These are phyloP conservation scores for Fregetta grallaria DNA, from an alignment of 2,113 vertebrate species.

Conservation along the genomic window DNA sequence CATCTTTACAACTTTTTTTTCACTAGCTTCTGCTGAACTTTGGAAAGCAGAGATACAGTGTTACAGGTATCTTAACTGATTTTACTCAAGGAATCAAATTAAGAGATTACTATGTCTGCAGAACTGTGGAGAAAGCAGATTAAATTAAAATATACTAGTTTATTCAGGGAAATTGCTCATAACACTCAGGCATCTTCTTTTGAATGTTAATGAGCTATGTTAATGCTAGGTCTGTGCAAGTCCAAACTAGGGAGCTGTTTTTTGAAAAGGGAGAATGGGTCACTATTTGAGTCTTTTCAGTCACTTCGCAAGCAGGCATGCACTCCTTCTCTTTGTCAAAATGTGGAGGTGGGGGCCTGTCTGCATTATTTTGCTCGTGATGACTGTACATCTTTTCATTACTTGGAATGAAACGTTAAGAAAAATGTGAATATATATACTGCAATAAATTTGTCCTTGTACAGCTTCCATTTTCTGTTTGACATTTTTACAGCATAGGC, in stretches of 20 bases:
- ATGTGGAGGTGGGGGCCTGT: background rate
- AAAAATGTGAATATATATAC: background rate
- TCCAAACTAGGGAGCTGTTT: background rate
- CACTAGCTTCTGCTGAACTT: background rate
- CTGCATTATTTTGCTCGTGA: background rate
- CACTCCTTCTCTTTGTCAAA: background rate
- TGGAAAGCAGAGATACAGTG: background rate
- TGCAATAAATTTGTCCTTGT: background rate
- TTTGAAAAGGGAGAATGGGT: background rate
- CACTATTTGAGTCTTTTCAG: background rate
- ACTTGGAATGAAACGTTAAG: background rate
- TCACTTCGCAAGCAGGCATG: background rate
- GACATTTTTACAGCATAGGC: background rate
- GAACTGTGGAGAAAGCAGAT: background rate
- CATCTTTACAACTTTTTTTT: background rate
- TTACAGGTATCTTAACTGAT: background rate
- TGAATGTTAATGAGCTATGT: background rate
- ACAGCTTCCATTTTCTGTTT: constrained; percentile 16
- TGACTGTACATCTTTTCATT: background rate
- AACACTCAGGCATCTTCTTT: background rate
- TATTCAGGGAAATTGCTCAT: background rate
- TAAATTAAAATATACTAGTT: background rate
- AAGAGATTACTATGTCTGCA: background rate
- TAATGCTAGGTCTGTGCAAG: background rate
- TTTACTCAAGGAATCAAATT: background rate